Conservation (phyloP, 2,113 vertebrate genomes). For the Pristiophorus japonicus region DNA sequence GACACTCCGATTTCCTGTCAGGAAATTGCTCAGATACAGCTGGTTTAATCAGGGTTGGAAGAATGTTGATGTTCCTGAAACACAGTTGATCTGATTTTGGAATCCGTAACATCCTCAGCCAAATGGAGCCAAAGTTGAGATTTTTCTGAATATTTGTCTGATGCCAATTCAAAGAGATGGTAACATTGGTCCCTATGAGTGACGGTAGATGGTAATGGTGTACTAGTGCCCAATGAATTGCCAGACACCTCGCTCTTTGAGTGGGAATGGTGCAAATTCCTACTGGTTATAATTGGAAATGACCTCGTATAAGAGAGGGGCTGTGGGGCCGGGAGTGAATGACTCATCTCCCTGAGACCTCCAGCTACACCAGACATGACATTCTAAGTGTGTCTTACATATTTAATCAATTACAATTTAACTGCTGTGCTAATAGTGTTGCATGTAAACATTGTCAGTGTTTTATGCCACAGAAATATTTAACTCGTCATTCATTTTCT, state of each 20-base stretch:
- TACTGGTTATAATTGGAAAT: background rate
- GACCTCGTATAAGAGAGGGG: background rate
- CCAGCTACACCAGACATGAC: background rate
- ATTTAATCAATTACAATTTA: background rate
- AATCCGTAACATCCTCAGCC: background rate
- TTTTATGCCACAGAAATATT: background rate
- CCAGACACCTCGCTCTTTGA: background rate
- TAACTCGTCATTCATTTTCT: background rate
- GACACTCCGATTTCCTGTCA: background rate
- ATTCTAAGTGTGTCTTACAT: background rate
- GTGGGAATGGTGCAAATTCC: background rate
- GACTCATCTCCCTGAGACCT: background rate
- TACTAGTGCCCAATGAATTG: background rate
- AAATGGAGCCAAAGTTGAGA: background rate
- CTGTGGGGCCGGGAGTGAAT: background rate
- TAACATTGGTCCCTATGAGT: background rate
- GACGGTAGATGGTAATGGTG: background rate
- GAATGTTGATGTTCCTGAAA: background rate
- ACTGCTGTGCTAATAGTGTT: background rate
- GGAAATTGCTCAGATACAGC: too few relatives aligned
- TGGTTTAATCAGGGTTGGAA: background rate
- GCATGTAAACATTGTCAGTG: background rate
- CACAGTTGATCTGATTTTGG: background rate
- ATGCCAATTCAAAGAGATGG: background rate
- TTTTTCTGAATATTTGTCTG: background rate